Evolutionary conservation across 2,113 vertebrate genomes (phyloP), one percentile per base, ranked within the genome.

Genomic region (Empidonax alnorum): DNA sequence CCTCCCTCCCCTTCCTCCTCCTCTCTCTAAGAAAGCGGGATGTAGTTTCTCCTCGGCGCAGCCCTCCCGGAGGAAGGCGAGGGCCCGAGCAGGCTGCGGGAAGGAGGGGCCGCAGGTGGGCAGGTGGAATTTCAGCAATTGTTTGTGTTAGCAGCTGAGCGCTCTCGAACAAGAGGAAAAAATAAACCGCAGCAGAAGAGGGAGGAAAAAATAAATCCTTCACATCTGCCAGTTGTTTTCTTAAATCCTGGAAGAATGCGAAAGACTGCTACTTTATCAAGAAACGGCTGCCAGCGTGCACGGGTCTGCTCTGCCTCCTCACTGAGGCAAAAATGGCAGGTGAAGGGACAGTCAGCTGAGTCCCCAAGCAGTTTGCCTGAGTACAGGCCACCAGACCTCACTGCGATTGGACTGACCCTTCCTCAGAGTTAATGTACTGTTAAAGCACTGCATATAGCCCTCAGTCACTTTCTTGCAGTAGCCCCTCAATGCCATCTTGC

Each of bases 171-270:
- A 68, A 90, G 94, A 81, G 93, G 85, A 55, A 76, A 74, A 93
- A 95, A 76, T 71, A 73, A 95, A 89, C 89, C 87, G 83, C 69
- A 87, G 92, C 47, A 74, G 61, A 84, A 91, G 77, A 72, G 84
- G 83, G 65, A 94, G 87, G 93, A 92, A 89, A 89, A 93, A 93
- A 81, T 41, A 91, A 91, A 96, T 87, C 84, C 16, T 50, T 72
- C 81, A n/a, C 95, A 91, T 96, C 93, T 94, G 94, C 87, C 85
- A 10, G 62, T 76, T 92, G 89, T 77, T 91, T 84, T 93, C 90
- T 71, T 80, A 67, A 74, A 81, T 75, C 68, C 63, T 67, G 92
- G 62, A 71, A 78, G 67, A 73, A 69, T 16, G 69, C 62, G 11
- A 53, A 28, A 65, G 89, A 81, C 84, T 71, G 90, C 75, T 78